A percentile compares a stretch with the other conserved stretches of the same genome.
These are phyloP conservation scores for Eremophila alpestris DNA, from an alignment of 2,797 vertebrate species.

Conservation along the genomic window DNA sequence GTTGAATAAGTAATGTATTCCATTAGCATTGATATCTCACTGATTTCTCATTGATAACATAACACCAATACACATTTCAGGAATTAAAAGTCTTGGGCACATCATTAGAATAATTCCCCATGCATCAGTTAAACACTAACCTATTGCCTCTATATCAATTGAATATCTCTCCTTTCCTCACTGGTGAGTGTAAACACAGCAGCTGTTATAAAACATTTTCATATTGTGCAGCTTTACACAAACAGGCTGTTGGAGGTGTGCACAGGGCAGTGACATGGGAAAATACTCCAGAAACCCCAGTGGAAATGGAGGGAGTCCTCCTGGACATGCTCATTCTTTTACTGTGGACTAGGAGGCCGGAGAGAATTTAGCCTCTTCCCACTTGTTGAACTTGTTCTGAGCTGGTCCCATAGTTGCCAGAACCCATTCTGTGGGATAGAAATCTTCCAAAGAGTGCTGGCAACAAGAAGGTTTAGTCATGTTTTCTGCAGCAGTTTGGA, in stretches of 20 bases:
- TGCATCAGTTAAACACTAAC: not conserved
- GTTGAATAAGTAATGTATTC: not conserved
- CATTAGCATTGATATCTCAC: not conserved
- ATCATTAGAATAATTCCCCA: not conserved
- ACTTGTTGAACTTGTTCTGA: not conserved
- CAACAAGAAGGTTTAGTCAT: accelerated
- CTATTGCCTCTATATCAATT: not conserved
- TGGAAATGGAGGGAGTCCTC: not conserved
- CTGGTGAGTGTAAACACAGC: not conserved
- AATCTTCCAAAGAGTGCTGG: accelerated
- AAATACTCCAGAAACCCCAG: not conserved
- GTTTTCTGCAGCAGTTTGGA: not conserved
- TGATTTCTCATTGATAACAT: not conserved
- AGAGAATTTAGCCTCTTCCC: not conserved
- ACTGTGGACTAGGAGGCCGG: not conserved
- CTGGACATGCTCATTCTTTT: not conserved
- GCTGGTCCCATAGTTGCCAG: not conserved
- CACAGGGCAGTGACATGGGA: not conserved
- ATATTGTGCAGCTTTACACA: not conserved
- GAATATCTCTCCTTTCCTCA: not conserved
- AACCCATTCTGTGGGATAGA: not conserved
- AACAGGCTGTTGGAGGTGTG: not conserved
- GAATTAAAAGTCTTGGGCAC: not conserved
- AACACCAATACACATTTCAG: not conserved
- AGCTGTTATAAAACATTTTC: not conserved